These are phyloP conservation scores for Sarcoramphus papa DNA, from an alignment of 2,797 vertebrate genomes.

Conservation along the genomic window DNA sequence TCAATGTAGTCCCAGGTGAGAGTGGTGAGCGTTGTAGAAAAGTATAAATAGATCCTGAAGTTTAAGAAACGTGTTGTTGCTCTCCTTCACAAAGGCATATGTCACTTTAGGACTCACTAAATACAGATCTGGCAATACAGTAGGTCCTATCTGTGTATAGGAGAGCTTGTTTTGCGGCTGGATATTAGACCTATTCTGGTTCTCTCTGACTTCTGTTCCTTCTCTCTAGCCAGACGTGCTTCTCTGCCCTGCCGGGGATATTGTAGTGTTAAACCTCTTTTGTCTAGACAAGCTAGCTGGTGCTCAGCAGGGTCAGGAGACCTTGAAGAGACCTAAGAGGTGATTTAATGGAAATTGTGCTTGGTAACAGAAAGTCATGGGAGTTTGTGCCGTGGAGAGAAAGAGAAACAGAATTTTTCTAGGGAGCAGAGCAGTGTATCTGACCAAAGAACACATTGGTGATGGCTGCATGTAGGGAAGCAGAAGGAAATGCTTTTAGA, in stretches of 20 bases:
- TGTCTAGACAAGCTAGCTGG: neutral
- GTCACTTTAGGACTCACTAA: neutral
- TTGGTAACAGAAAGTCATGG: neutral
- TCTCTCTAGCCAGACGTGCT: neutral
- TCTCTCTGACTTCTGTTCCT: neutral
- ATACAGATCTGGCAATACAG: neutral
- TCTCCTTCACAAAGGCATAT: neutral
- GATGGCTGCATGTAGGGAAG: neutral
- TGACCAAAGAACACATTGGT: neutral
- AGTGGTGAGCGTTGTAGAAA: neutral
- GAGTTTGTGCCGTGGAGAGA: neutral
- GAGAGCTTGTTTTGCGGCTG: neutral
- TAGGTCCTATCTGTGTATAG: neutral
- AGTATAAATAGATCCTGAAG: neutral
- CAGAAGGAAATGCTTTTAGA: neutral
- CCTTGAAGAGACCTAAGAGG: neutral
- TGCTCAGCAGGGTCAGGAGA: neutral
- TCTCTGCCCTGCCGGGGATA: neutral
- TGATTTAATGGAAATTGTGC: neutral
- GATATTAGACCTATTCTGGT: neutral
- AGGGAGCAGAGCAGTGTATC: neutral
- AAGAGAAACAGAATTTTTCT: neutral
- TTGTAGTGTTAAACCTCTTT: neutral
- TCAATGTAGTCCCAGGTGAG: neutral
- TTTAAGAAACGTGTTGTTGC: neutral